Conservation (phyloP, 64 coral and sea anemone species). For the Hydrozoanthus tunicans region DNA sequence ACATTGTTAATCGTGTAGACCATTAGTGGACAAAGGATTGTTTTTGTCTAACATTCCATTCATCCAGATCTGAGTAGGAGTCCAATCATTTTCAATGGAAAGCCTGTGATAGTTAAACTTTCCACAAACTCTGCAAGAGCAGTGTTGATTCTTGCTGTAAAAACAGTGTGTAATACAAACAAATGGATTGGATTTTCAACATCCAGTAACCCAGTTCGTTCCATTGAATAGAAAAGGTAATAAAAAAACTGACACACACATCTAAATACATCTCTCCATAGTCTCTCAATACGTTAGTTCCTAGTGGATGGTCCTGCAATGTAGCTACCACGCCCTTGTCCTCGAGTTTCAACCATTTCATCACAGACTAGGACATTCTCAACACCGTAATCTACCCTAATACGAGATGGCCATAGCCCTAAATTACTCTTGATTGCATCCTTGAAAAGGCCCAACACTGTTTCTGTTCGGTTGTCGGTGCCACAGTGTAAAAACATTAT, state of each 20-base stretch:
- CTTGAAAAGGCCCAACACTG: neutral
- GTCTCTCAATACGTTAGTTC: conserved; percentile 8
- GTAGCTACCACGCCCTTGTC: neutral
- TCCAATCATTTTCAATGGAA: neutral
- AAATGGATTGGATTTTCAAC: conserved; percentile 9
- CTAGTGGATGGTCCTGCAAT: neutral
- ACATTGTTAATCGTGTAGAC: neutral
- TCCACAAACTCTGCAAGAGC: neutral
- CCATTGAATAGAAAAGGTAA: conserved; percentile 6
- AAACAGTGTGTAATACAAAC: neutral
- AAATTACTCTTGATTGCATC: neutral
- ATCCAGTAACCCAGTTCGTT: conserved; percentile 17
- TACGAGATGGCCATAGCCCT: neutral
- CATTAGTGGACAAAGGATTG: conserved; percentile 7
- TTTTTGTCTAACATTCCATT: conserved; percentile 6
- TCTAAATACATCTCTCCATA: conserved; percentile 13
- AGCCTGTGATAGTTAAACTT: conserved; percentile 19
- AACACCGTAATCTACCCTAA: conserved; percentile 19
- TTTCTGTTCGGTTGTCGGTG: neutral
- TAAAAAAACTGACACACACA: conserved; percentile 32
- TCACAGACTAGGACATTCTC: neutral
- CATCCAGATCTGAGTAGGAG: conserved; percentile 2
- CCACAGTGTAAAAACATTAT: conserved; percentile 6
- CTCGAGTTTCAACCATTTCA: neutral
- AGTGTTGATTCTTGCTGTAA: neutral